Conservation (phyloP, 2,113 vertebrate species). For the Corapipo altera region DNA sequence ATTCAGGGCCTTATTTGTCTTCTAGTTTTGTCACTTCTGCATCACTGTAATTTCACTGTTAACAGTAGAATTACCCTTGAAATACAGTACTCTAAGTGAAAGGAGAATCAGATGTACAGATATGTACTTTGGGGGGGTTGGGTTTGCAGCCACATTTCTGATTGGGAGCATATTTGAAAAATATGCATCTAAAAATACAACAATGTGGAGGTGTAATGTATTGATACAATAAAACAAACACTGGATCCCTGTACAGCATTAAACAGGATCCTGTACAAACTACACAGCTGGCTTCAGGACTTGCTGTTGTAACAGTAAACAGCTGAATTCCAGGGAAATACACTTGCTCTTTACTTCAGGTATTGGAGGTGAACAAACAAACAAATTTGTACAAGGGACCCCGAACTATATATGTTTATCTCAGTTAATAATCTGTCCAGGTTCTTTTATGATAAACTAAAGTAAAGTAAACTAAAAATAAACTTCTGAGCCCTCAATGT, state of each 20-base stretch:
- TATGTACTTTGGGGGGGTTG: background rate
- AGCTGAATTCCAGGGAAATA: background rate
- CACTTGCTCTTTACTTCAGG: background rate
- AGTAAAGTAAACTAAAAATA: background rate
- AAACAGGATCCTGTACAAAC: background rate
- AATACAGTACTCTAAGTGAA: background rate
- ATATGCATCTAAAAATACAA: background rate
- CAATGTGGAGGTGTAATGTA: background rate
- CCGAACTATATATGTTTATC: background rate
- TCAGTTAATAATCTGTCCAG: background rate
- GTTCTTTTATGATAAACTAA: background rate
- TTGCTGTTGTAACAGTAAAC: background rate
- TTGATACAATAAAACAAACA: background rate
- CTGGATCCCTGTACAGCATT: background rate
- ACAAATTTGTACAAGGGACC: background rate
- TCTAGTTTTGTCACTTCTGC: background rate
- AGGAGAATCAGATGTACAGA: background rate
- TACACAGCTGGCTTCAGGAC: background rate
- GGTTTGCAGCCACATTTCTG: background rate
- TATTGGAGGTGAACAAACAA: background rate
- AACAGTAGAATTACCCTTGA: background rate
- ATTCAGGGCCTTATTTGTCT: background rate
- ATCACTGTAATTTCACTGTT: background rate
- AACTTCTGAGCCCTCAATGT: background rate
- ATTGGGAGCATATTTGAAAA: background rate